phyloP scores from a whole-genome alignment of 1,140 invertebrate species.

The Stegodyphus mimosarum region DNA sequence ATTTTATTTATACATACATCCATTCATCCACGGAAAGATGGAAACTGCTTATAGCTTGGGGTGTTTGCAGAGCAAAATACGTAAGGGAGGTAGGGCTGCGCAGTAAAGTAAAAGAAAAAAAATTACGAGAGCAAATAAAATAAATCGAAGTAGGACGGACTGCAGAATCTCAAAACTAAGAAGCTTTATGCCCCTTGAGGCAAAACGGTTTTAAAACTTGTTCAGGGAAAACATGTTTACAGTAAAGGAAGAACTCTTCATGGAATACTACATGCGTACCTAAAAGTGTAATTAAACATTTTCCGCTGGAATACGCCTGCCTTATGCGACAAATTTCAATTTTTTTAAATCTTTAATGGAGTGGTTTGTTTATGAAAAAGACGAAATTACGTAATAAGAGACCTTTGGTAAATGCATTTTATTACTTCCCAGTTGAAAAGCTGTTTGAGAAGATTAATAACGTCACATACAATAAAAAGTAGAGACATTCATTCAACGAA shows the following conservation, averaged over 20 bases:
- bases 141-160: not conserved
- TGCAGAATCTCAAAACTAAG: not conserved
- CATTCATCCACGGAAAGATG: slow-evolving; percentile 22
- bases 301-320: not conserved
- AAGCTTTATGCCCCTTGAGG: slow-evolving; percentile 3
- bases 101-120: too few relatives aligned
- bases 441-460: too few relatives aligned
- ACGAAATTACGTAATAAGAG: too few relatives aligned
- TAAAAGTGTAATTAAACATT: slow-evolving; percentile 31
- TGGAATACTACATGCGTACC: not conserved
- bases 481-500: too few relatives aligned
- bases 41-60: slow-evolving; percentile 11
- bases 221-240: slow-evolving; percentile 23
- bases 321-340: slow-evolving; percentile 14
- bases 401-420: too few relatives aligned
- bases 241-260: not conserved
- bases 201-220: not conserved
- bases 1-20: slow-evolving; percentile 36
- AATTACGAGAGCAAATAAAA: slow-evolving; percentile 6
- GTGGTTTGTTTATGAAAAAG: not conserved
- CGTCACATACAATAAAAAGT: too few relatives aligned
- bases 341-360: not conserved
- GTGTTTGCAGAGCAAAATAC: slow-evolving; percentile 27
- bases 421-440: too few relatives aligned
- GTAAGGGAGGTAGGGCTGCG: not conserved